These are phyloP conservation scores for Naja naja DNA, from an alignment of 2,113 vertebrate genomes.

Conservation along the genomic window DNA sequence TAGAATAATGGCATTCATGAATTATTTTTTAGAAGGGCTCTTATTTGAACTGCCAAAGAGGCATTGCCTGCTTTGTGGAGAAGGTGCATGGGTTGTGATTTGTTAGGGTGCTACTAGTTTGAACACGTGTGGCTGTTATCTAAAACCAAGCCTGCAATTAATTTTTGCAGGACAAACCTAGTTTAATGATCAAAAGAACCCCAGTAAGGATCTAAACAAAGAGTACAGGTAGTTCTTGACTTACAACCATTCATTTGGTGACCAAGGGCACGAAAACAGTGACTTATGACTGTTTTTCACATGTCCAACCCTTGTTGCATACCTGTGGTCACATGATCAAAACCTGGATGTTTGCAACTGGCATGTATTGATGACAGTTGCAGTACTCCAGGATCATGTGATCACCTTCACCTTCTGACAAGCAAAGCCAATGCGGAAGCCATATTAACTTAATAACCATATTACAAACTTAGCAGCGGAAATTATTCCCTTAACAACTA, in stretches of 20 bases:
- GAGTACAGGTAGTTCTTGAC: neutral
- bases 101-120: neutral
- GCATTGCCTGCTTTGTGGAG: neutral
- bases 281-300: neutral
- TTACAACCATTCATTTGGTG: neutral
- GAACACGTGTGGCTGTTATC: neutral
- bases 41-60: neutral
- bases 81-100: neutral
- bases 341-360: neutral
- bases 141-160: neutral
- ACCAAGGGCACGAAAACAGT: neutral
- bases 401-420: neutral
- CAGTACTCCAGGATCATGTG: neutral
- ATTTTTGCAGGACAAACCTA: neutral
- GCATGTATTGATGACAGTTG: neutral
- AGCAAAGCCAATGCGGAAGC: neutral
- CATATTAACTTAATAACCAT: neutral
- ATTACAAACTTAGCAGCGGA: neutral
- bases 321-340: neutral
- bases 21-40: neutral
- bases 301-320: neutral
- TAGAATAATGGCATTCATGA: neutral
- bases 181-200: neutral
- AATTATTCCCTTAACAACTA: neutral
- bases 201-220: neutral